phyloP scores from a whole-genome alignment of 2,888 invertebrate genomes.

The Metallyticus violacea region DNA sequence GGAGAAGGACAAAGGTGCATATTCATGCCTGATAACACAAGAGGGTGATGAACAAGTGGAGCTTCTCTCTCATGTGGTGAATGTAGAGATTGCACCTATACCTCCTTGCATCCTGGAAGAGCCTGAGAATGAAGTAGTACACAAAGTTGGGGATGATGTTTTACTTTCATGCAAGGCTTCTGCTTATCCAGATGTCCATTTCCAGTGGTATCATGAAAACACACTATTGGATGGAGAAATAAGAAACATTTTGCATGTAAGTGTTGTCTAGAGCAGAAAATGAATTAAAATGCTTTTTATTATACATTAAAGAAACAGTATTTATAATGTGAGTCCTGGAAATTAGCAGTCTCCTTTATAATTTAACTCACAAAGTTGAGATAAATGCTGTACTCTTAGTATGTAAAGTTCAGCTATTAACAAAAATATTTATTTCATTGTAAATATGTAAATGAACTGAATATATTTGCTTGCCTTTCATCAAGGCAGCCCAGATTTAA shows the following conservation, averaged over 20 bases:
- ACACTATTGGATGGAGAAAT: constrained; percentile 27
- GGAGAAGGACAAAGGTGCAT: constrained; percentile 41
- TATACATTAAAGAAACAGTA: too few species aligned
- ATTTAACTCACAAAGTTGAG: too few species aligned
- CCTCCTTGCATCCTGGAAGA: constrained; percentile 34
- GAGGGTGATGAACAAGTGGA: constrained; percentile 12
- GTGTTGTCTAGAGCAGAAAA: background rate
- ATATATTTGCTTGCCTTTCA: too few species aligned
- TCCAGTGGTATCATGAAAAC: constrained; percentile 36
- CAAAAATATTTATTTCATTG: too few species aligned
- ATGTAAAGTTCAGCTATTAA: too few species aligned
- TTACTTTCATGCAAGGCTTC: constrained; percentile 29
- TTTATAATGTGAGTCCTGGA: too few species aligned
- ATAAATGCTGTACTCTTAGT: too few species aligned
- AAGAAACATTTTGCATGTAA: constrained; percentile 11
- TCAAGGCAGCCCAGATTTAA: too few species aligned
- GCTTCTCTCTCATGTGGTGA: constrained; percentile 32
- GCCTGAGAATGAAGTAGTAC: constrained; percentile 24
- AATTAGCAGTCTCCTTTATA: too few species aligned
- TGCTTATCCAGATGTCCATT: constrained; percentile 35
- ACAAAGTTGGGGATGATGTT: constrained; percentile 29
- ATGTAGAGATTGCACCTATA: constrained; percentile 31
- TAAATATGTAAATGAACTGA: too few species aligned
- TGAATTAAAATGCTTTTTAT: too few species aligned
- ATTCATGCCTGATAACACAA: constrained; percentile 41